Base-by-base conservation (phyloP, 2,797 vertebrate genomes). In the Rhabdophis nuchalis region DNA sequence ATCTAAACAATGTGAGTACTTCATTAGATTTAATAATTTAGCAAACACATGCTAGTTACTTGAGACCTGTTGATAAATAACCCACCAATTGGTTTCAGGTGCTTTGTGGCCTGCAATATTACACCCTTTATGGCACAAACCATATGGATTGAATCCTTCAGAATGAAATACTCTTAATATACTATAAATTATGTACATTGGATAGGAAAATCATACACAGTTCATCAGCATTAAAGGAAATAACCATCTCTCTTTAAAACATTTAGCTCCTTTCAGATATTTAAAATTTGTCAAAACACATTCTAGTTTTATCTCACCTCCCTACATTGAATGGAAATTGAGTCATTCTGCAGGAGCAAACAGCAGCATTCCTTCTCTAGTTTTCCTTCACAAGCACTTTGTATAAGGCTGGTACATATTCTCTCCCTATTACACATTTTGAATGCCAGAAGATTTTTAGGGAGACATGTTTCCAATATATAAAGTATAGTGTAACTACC, bases 11-110 rank as follows among this genome's bases (percentile, higher is more conserved):
- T 56, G 52, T 29, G 57, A 92, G 60, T 68, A 61, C 82, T 92
- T 85, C 82, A 82, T 88, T 87, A 82, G 87, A 95, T 93, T 86
- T 91, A 94, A 58, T 91, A 25, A 2, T 95, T 25, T 57, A 58
- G 12, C 54, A 93, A 95, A 92, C 18, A 82, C 50, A 58, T 20
- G 85, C 85, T 86, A 93, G 36, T 41, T 4, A 18, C 25, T 29
- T 14, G 16, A 0, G 50, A 61, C 87, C 0, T 4, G 60, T 16
- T 52, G 32, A 54, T 8, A 56, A 54, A 29, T 11, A 58, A 36
- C 20, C 20, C 27, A 82, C 92, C 92, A 6, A 88, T 12, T 86
- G 60, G 50, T 54, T 92, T n/a, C 1, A 72, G 29, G 89, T 91
- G 85, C 8, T 11, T 82, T 92, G 20, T n/a, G 3, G 89, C 29